Evolutionary conservation across 2,797 vertebrate genomes (phyloP), one percentile per base, ranked within the genome.

Genomic region (Echiichthys vipera): DNA sequence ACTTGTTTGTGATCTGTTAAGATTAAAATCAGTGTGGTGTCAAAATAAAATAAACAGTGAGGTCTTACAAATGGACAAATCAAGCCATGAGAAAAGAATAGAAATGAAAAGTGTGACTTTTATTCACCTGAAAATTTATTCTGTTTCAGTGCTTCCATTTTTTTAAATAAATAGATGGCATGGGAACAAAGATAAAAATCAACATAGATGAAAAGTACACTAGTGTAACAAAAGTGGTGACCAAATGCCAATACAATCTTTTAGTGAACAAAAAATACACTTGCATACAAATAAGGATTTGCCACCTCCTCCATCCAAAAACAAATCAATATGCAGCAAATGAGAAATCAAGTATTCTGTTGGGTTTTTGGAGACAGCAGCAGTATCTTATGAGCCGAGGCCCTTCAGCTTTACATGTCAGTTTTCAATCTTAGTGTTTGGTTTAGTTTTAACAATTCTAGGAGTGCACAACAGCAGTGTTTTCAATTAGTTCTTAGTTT

Each of bases 151-250:
- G 96, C 92, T 87, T 92, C 80, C 92, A 94, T 92, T 93, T 62
- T 71, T 91, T 91, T 95, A 97, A 97, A 97, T 98, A 98, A 98
- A 95, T 95, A 97, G 95, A 96, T 92, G 95, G 92, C 93, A 92
- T 94, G 92, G 90, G 91, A 95, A 92, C 83, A 89, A 94, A 93
- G 93, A 94, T 90, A 92, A 95, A 50, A 95, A 93, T 91, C 89
- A 94, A 93, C 94, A 91, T 89, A 79, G 85, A 95, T 93, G 95
- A 92, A 89, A 89, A 93, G 92, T 92, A 95, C 94, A 96, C 90
- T 89, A 93, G 92, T 92, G 90, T 91, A 94, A 94, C 92, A 92
- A 92, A 89, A 93, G 92, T 49, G 71, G 92, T 94, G 94, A 95
- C 50, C 82, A 82, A 93, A 94, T 91, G 94, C 92, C 88, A 90